These are phyloP conservation scores for Axea sp. DNA, from an alignment of 2,888 invertebrate species.

Conservation along the genomic window DNA sequence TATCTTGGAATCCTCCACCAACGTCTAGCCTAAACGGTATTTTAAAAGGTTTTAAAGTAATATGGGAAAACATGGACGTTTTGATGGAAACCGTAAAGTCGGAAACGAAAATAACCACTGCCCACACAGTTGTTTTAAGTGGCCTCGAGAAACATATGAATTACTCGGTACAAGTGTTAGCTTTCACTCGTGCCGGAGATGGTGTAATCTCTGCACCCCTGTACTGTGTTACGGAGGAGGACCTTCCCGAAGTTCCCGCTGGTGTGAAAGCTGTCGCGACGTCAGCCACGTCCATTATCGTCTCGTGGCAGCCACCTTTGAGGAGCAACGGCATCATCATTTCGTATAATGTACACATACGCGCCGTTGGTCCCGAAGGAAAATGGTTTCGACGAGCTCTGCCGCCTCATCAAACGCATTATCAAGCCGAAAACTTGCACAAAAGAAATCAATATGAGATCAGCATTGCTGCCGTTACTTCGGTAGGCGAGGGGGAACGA, in stretches of 20 bases:
- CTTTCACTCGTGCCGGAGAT: slow-evolving; percentile 93
- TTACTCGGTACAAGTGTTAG: slow-evolving; percentile 94
- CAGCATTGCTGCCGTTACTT: slow-evolving; percentile 78
- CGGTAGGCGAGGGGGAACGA: slow-evolving; percentile 78
- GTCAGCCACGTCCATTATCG: slow-evolving; percentile 90
- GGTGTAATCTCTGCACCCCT: slow-evolving; percentile 91
- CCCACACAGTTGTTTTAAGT: slow-evolving; percentile 85
- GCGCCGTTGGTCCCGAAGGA: slow-evolving; percentile 73
- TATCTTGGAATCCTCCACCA: slow-evolving; percentile 92
- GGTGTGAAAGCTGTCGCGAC: slow-evolving; percentile 94
- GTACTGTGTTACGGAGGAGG: slow-evolving; percentile 93
- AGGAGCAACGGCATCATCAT: slow-evolving; percentile 86
- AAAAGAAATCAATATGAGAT: slow-evolving; percentile 79
- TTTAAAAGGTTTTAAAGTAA: slow-evolving; percentile 91
- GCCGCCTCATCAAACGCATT: slow-evolving; percentile 75
- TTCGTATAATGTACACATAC: slow-evolving; percentile 76
- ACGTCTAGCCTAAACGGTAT: slow-evolving; percentile 90
- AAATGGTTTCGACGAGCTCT: slow-evolving; percentile 74
- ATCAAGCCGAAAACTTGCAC: slow-evolving; percentile 76
- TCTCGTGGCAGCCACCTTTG: slow-evolving; percentile 93
- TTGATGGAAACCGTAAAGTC: slow-evolving; percentile 74
- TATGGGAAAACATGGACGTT: slow-evolving; percentile 77
- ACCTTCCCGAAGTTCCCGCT: slow-evolving; percentile 93
- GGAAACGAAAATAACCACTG: slow-evolving; percentile 84
- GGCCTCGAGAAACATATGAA: slow-evolving; percentile 92